Conservation (phyloP, 1,140 invertebrate genomes). For the Dreissena polymorpha region DNA sequence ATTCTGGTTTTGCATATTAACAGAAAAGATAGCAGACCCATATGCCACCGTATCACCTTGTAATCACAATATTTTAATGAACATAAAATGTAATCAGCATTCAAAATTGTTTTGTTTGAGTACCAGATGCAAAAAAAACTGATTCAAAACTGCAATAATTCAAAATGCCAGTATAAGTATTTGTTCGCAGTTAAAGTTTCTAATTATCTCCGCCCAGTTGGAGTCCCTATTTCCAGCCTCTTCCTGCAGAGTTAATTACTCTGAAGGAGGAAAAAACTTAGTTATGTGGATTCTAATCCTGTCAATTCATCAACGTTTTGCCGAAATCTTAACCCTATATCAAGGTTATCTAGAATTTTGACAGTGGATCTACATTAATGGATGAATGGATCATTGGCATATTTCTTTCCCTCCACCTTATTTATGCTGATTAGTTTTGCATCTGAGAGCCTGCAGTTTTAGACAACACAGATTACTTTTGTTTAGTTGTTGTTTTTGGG, state of each 20-base stretch:
- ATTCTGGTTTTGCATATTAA: no score
- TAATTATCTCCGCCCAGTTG: constrained; percentile 44
- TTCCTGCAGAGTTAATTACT: constrained; percentile 43
- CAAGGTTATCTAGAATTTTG: constrained; percentile 48
- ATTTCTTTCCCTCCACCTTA: constrained; percentile 39
- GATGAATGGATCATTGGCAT: constrained; percentile 52
- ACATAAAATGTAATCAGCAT: neutral
- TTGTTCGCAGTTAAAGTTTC: constrained; percentile 41
- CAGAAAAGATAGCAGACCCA: neutral
- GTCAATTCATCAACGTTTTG: constrained; percentile 36
- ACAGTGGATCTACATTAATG: constrained; percentile 50
- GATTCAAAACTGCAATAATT: constrained; percentile 43
- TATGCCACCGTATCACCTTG: neutral
- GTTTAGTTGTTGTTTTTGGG: no score
- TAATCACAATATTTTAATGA: neutral
- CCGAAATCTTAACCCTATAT: constrained; percentile 45
- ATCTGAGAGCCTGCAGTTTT: neutral
- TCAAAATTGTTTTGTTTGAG: constrained; percentile 1
- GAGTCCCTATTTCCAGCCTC: constrained; percentile 23
- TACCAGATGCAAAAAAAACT: constrained; percentile 5
- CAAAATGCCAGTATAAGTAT: constrained; percentile 43
- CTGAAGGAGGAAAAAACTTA: constrained; percentile 38
- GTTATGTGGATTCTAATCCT: constrained; percentile 41
- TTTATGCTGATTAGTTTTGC: constrained; percentile 43
- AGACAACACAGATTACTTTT: no score